Evolutionary conservation across 1,140 invertebrate species (phyloP).

Genomic region (Monomorium pharaonis): DNA sequence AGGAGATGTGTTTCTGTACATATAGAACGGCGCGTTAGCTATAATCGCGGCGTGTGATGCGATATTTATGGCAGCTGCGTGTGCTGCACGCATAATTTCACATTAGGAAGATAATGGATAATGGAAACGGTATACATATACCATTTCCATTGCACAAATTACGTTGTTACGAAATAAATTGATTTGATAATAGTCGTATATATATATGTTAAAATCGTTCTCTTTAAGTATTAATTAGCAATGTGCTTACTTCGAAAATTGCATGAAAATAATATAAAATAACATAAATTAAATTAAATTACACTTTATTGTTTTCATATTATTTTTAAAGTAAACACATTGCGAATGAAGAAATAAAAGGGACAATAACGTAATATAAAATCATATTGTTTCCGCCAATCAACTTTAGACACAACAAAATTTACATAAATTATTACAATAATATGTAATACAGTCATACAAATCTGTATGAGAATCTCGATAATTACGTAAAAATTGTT

Average conservation of each 20-base stretch:
- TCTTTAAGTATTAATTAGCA: background rate
- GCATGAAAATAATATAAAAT: background rate
- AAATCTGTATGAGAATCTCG: background rate
- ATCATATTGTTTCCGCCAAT: background rate
- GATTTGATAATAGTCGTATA: background rate
- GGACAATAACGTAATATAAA: background rate
- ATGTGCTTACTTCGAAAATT: background rate
- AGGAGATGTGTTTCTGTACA: background rate
- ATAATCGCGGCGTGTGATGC: constrained; percentile 7
- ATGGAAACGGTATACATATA: background rate
- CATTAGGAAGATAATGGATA: constrained; percentile 34
- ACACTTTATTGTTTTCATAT: background rate
- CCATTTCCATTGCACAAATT: constrained; percentile 8
- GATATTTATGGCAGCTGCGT: constrained; percentile 39
- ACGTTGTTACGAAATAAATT: background rate
- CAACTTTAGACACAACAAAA: background rate
- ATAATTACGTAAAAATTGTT: background rate
- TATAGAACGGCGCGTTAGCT: background rate
- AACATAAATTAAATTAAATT: background rate
- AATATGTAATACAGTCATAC: background rate
- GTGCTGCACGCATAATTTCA: constrained; percentile 6
- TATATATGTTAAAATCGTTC: background rate
- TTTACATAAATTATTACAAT: background rate
- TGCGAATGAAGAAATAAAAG: background rate
- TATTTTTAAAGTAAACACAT: background rate